Evolutionary conservation across 2,888 invertebrate genomes (phyloP).

Genomic region (Rhagium mordax): DNA sequence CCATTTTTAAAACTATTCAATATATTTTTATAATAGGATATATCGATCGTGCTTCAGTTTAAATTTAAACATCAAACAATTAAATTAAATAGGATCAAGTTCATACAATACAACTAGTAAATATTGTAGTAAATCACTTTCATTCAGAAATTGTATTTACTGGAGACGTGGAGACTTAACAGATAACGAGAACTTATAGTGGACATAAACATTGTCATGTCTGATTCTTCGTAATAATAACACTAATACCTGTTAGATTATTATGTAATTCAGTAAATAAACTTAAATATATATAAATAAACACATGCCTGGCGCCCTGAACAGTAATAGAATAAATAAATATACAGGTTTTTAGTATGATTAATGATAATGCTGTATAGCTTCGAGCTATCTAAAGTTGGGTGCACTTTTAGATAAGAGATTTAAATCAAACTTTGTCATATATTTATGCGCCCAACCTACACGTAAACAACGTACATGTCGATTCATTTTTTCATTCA

Average conservation of each 20-base stretch:
- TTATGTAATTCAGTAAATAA: background rate
- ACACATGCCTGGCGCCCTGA: conserved; percentile 8
- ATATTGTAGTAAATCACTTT: background rate
- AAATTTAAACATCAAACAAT: too few relatives aligned
- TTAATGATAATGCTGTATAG: background rate
- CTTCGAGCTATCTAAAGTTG: background rate
- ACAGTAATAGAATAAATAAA: conserved; percentile 2
- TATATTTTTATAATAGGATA: too few relatives aligned
- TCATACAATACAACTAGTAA: too few relatives aligned
- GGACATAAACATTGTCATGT: background rate
- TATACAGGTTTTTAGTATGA: conserved; percentile 13
- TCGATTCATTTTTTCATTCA: background rate
- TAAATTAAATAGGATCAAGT: too few relatives aligned
- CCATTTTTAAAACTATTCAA: too few relatives aligned
- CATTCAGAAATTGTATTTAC: background rate
- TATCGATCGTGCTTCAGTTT: too few relatives aligned
- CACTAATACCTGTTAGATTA: conserved; percentile 1
- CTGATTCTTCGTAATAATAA: background rate
- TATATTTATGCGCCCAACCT: background rate
- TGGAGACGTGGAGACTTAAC: background rate
- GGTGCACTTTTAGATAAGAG: background rate
- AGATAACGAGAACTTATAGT: background rate
- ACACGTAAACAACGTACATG: background rate
- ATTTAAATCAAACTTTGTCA: background rate
- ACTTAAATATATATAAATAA: conserved; percentile 14